These are phyloP conservation scores for Ormyrus thymus DNA, from an alignment of 2,888 invertebrate species.

Conservation along the genomic window DNA sequence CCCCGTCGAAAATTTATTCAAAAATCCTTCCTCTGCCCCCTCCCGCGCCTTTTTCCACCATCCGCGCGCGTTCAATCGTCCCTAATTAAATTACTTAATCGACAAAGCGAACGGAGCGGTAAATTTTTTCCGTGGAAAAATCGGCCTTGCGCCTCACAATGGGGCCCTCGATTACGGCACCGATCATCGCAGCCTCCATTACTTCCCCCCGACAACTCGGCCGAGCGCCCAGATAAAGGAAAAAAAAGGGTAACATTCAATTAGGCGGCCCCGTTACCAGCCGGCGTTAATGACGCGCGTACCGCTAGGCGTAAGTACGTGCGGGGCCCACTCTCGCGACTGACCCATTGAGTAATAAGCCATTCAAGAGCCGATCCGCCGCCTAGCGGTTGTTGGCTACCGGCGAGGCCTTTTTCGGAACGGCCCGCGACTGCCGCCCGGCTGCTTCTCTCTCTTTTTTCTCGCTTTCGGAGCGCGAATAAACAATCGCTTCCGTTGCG, in stretches of 20 bases:
- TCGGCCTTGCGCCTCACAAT: neutral
- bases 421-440: too few relatives aligned
- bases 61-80: too few relatives aligned
- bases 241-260: constrained; percentile 38
- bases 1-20: too few relatives aligned
- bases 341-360: constrained; percentile 29
- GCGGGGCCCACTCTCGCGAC: neutral
- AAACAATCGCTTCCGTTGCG: too few relatives aligned
- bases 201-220: neutral
- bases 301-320: constrained; percentile 4
- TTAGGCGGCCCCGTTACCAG: constrained; percentile 13
- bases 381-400: too few relatives aligned
- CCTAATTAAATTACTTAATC: too few relatives aligned
- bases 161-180: neutral
- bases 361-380: too few relatives aligned
- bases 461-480: too few relatives aligned
- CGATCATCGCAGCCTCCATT: constrained; percentile 23
- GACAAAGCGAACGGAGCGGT: constrained; percentile 4
- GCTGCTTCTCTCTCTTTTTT: too few relatives aligned
- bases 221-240: neutral
- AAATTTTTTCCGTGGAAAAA: constrained; percentile 19
- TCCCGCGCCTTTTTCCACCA: too few relatives aligned
- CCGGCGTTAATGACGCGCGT: neutral
- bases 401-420: too few relatives aligned
- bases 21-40: too few relatives aligned